A percentile compares a stretch with the other conserved stretches of the same genome.
Conservation (phyloP, 1,140 invertebrate genomes). For the Aphelinus atriplicis region DNA sequence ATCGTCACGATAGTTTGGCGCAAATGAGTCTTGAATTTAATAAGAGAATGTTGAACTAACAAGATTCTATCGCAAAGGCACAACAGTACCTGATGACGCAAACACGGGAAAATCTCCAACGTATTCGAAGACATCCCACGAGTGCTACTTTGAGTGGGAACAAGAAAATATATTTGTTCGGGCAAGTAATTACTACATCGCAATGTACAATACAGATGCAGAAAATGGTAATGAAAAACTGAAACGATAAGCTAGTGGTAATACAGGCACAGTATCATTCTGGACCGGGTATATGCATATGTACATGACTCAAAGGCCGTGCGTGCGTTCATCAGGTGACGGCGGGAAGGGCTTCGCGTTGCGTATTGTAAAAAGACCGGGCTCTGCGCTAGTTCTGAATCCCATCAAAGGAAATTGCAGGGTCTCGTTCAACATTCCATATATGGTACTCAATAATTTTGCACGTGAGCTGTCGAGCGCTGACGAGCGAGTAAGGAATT, state of each 20-base stretch:
- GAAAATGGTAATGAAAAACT: too few relatives aligned
- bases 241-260: too few relatives aligned
- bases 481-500: too few relatives aligned
- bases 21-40: too few relatives aligned
- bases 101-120: neutral
- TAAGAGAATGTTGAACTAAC: too few relatives aligned
- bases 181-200: neutral
- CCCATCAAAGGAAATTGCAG: slow-evolving; percentile 37
- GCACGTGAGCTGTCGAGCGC: too few relatives aligned
- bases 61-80: too few relatives aligned
- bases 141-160: neutral
- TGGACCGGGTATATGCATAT: neutral
- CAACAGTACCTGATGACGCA: too few relatives aligned
- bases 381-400: neutral
- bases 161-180: neutral
- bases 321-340: neutral
- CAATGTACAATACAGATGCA: too few relatives aligned
- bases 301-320: neutral
- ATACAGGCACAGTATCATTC: too few relatives aligned
- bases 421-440: slow-evolving; percentile 7
- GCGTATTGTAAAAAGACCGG: neutral
- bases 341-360: slow-evolving; percentile 19
- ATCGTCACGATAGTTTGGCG: too few relatives aligned
- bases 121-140: slow-evolving; percentile 1
- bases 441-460: slow-evolving; percentile 22